These are phyloP conservation scores for Gnathonemus longibarbis DNA, from an alignment of 2,113 vertebrate species.

Conservation along the genomic window DNA sequence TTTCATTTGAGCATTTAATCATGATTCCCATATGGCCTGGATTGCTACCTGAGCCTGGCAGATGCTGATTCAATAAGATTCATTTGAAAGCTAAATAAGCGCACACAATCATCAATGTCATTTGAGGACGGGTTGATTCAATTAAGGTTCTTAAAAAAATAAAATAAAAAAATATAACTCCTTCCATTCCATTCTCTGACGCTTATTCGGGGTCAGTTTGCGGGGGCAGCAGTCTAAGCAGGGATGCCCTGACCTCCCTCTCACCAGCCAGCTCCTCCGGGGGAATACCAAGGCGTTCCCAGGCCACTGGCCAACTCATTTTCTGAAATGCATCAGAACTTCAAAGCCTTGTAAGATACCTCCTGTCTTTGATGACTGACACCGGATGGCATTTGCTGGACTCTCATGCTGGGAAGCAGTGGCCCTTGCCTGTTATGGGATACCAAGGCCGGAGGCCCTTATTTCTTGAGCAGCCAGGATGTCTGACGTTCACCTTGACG, in stretches of 20 bases:
- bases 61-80: constrained; percentile 32
- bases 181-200: too few relatives aligned
- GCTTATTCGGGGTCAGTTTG: too few relatives aligned
- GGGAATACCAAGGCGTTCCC: too few relatives aligned
- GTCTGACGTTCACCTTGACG: not conserved
- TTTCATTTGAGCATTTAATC: not conserved
- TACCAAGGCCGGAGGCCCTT: not conserved
- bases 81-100: constrained; percentile 27
- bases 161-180: not conserved
- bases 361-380: not conserved
- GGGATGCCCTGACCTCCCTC: too few relatives aligned
- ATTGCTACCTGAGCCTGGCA: constrained; percentile 21
- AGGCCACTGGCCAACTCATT: too few relatives aligned
- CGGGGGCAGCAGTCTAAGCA: too few relatives aligned
- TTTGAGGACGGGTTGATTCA: constrained; percentile 33
- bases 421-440: not conserved
- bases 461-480: not conserved
- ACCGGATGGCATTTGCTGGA: not conserved
- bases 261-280: too few relatives aligned
- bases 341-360: not conserved
- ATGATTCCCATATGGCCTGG: constrained; percentile 19
- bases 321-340: not conserved
- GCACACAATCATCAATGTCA: constrained; percentile 19
- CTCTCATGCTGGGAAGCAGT: not conserved
- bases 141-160: constrained; percentile 14